Evolutionary conservation across 2,888 invertebrate species (phyloP).

Genomic region (Drosophila fulvimacula): DNA sequence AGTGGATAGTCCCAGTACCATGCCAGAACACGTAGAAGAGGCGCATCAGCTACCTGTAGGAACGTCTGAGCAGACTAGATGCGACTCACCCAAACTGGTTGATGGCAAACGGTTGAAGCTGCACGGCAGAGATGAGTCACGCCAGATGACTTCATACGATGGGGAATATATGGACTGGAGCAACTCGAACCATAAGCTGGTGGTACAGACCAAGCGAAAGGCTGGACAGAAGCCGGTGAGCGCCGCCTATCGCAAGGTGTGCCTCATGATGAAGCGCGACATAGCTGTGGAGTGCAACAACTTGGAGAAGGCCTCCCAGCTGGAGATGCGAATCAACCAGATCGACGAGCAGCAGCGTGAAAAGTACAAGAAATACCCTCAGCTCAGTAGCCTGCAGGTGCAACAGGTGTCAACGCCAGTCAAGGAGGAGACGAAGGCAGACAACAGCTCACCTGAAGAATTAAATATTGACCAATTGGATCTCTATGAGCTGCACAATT

Average conservation of each 20-base stretch:
- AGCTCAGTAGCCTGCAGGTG: background rate
- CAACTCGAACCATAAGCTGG: no score
- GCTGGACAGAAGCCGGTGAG: constrained; percentile 16
- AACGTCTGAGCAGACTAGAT: background rate
- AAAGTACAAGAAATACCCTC: constrained; percentile 29
- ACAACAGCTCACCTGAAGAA: background rate
- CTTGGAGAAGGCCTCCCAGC: constrained; percentile 10
- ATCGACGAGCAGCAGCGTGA: constrained; percentile 32
- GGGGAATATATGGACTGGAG: no score
- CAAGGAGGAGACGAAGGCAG: background rate
- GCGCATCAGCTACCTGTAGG: background rate
- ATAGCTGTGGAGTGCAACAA: constrained; percentile 38
- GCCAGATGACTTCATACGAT: no score
- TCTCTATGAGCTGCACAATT: constrained; percentile 43
- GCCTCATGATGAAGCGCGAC: constrained; percentile 48
- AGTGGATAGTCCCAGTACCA: background rate
- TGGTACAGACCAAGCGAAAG: constrained; percentile 28
- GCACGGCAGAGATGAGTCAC: no score
- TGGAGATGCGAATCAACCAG: constrained; percentile 39
- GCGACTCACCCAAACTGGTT: background rate
- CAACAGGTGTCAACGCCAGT: background rate
- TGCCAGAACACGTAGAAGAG: no score
- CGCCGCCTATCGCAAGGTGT: constrained; percentile 39
- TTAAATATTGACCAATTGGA: constrained; percentile 2
- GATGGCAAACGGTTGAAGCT: constrained; percentile 16